Evolutionary conservation across 2,888 invertebrate species (phyloP).

Genomic region (Drosophila villosipedis): DNA sequence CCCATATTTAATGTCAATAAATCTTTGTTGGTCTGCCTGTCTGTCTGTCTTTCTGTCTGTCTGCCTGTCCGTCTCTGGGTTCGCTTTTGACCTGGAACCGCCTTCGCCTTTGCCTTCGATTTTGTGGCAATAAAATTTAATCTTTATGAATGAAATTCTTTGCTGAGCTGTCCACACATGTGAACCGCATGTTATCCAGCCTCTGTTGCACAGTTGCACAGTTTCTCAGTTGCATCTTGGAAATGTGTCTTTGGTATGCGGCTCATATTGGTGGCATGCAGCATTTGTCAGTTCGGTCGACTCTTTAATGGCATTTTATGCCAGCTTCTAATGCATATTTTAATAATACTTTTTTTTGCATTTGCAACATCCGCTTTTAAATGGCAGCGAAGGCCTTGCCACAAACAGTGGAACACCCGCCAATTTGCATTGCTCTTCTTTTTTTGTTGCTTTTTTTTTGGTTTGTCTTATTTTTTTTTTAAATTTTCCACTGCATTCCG

Average conservation of each 20-base stretch:
- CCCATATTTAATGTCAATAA: slow-evolving; percentile 59
- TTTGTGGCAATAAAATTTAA: slow-evolving; percentile 60
- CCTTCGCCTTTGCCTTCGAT: slow-evolving; percentile 38
- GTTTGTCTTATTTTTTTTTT: slow-evolving; percentile 10
- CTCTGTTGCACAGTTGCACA: neutral
- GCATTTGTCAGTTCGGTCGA: slow-evolving; percentile 10
- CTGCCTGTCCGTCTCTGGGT: slow-evolving; percentile 1
- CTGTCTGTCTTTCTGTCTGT: neutral
- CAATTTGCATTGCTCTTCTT: slow-evolving; percentile 55
- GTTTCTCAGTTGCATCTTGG: slow-evolving; percentile 38
- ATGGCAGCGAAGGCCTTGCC: slow-evolving; percentile 50
- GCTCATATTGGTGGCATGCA: slow-evolving; percentile 23
- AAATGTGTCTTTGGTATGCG: slow-evolving; percentile 25
- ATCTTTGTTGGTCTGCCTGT: slow-evolving; percentile 37
- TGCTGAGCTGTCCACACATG: slow-evolving; percentile 56
- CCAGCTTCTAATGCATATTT: slow-evolving; percentile 57
- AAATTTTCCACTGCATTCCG: slow-evolving; percentile 71
- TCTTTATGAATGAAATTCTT: slow-evolving; percentile 75
- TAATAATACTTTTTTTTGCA: slow-evolving; percentile 26
- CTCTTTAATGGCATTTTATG: slow-evolving; percentile 26
- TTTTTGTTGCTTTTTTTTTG: neutral
- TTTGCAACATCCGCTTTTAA: slow-evolving; percentile 59
- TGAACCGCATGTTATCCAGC: slow-evolving; percentile 59
- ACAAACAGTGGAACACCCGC: slow-evolving; percentile 31
- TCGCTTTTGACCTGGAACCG: slow-evolving; percentile 23